phyloP scores from a whole-genome alignment of 1,140 invertebrate species.

The Drosophila pseudoananassae region DNA sequence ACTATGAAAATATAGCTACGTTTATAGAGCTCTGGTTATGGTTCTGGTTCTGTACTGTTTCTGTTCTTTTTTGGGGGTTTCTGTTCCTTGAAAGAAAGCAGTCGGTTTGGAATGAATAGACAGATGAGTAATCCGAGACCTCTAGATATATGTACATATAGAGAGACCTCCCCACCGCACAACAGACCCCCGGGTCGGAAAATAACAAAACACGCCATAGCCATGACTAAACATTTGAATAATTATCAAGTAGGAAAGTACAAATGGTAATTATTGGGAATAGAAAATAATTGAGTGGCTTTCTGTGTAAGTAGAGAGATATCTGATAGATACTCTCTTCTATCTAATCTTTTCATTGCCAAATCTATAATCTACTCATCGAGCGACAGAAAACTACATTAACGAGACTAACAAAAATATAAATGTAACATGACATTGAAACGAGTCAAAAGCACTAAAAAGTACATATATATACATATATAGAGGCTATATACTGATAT shows the following conservation, averaged over 20 bases:
- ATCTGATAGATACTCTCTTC: constrained; percentile 17
- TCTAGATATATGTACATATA: constrained; percentile 8
- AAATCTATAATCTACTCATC: constrained; percentile 24
- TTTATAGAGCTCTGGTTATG: background rate
- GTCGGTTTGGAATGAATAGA: background rate
- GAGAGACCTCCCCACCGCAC: constrained; percentile 1
- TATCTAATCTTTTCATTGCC: constrained; percentile 59
- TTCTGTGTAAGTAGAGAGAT: background rate
- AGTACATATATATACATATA: constrained; percentile 28
- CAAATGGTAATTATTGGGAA: constrained; percentile 41
- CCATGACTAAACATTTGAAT: constrained; percentile 45
- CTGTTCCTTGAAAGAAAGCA: constrained; percentile 15
- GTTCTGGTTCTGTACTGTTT: constrained; percentile 6
- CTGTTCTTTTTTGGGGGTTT: background rate
- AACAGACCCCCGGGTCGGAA: constrained; percentile 8
- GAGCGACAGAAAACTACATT: constrained; percentile 7
- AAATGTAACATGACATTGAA: constrained; percentile 80
- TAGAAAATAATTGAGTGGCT: constrained; percentile 23
- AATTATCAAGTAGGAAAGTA: constrained; percentile 40
- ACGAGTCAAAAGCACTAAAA: constrained; percentile 68
- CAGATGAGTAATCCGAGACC: constrained; percentile 37
- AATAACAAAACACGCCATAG: constrained; percentile 32
- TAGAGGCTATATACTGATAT: constrained; percentile 45
- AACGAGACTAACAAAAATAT: constrained; percentile 46
- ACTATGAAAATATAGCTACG: background rate